Conservation (phyloP, 1,140 invertebrate genomes). For the Limonius californicus region DNA sequence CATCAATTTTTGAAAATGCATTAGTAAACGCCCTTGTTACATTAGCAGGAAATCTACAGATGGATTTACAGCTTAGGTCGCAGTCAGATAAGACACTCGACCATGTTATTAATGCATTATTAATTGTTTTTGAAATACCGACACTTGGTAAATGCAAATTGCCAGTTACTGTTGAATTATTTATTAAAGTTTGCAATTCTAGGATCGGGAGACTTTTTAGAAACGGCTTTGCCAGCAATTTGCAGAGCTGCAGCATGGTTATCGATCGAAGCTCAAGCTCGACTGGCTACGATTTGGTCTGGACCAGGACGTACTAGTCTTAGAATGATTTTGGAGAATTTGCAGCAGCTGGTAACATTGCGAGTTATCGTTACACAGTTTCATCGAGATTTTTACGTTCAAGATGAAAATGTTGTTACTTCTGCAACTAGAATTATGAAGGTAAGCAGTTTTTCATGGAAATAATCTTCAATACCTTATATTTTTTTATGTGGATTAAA, state of each 20-base stretch:
- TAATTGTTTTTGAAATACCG: conserved; percentile 87
- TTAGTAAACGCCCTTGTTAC: conserved; percentile 75
- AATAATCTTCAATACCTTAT: too few species aligned
- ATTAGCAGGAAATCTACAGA: conserved; percentile 67
- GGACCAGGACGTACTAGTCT: conserved; percentile 66
- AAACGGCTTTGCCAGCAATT: conserved; percentile 74
- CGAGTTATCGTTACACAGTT: conserved; percentile 74
- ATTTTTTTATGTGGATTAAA: not conserved
- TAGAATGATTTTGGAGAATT: conserved; percentile 67
- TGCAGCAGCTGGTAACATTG: conserved; percentile 85
- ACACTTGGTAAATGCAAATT: conserved; percentile 56
- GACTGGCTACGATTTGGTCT: conserved; percentile 75
- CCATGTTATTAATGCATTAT: conserved; percentile 65
- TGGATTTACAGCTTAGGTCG: conserved; percentile 62
- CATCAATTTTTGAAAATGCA: conserved; percentile 61
- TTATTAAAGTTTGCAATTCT: conserved; percentile 39
- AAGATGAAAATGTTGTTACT: conserved; percentile 78
- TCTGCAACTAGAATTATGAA: conserved; percentile 81
- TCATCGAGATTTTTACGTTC: conserved; percentile 69
- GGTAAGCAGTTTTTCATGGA: conserved; percentile 43
- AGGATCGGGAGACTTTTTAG: conserved; percentile 73
- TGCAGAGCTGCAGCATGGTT: conserved; percentile 74
- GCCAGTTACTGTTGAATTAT: not conserved
- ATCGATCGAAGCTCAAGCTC: conserved; percentile 72
- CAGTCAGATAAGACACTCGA: conserved; percentile 50